A percentile compares a stretch with the other conserved stretches of the same genome.
phyloP scores from a whole-genome alignment of 1,140 invertebrate genomes.

The Zaprionus gabonicus region DNA sequence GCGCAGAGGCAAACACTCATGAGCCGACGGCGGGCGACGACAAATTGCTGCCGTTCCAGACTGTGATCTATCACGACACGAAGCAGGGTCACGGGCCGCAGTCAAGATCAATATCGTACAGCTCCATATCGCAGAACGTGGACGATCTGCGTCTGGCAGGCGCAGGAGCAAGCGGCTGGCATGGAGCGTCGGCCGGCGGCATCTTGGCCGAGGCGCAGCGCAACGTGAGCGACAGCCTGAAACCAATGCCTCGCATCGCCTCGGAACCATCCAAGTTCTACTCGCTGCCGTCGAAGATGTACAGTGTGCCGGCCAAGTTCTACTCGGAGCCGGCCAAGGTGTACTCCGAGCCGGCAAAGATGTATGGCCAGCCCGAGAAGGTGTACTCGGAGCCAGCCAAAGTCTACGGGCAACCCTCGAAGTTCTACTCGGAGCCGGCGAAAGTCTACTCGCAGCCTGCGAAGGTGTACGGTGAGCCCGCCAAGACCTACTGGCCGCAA shows the following conservation, averaged over 20 bases:
- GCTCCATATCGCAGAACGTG: slow-evolving; percentile 85
- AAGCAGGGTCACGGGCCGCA: slow-evolving; percentile 82
- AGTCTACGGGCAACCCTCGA: slow-evolving; percentile 86
- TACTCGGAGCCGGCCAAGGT: slow-evolving; percentile 88
- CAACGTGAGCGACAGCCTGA: slow-evolving; percentile 79
- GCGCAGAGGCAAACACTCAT: slow-evolving; percentile 12
- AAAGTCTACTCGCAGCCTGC: slow-evolving; percentile 88
- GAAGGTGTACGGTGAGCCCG: slow-evolving; percentile 87
- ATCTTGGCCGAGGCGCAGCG: slow-evolving; percentile 80
- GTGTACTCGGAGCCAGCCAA: slow-evolving; percentile 81
- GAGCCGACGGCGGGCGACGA: slow-evolving; percentile 40
- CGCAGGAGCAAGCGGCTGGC: slow-evolving; percentile 62
- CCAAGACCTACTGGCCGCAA: slow-evolving; percentile 85
- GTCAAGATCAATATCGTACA: slow-evolving; percentile 85
- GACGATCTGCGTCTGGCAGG: slow-evolving; percentile 66
- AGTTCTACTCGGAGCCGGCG: slow-evolving; percentile 87
- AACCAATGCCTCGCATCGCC: slow-evolving; percentile 51
- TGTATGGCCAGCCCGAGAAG: slow-evolving; percentile 86
- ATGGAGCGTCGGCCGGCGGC: slow-evolving; percentile 53
- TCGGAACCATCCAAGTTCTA: slow-evolving; percentile 85
- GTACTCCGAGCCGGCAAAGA: slow-evolving; percentile 88
- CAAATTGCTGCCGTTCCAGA: slow-evolving; percentile 81
- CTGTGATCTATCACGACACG: slow-evolving; percentile 86
- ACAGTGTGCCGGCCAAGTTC: slow-evolving; percentile 86
- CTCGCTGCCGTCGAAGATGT: slow-evolving; percentile 85